Evolutionary conservation across 1,140 invertebrate species (phyloP).

Genomic region (Drosophila parvula): DNA sequence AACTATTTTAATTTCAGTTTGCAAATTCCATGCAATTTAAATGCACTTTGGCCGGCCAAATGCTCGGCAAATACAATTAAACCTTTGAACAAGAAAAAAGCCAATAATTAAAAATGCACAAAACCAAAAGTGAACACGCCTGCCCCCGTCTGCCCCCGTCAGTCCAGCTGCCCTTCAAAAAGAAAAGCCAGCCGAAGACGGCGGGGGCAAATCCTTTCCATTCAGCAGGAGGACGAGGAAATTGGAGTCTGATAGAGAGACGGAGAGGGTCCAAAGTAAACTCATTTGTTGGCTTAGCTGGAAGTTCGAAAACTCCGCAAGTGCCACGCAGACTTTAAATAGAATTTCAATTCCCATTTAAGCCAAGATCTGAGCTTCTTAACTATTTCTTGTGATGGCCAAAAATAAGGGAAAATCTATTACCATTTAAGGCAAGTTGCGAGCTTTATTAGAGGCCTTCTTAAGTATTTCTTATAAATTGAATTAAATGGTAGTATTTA

Average conservation of each 20-base stretch:
- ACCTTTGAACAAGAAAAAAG: constrained; percentile 75
- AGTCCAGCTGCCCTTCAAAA: constrained; percentile 14
- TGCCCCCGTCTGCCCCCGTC: background rate
- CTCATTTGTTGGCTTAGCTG: constrained; percentile 42
- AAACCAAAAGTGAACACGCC: constrained; percentile 65
- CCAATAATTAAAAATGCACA: constrained; percentile 81
- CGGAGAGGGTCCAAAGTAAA: constrained; percentile 19
- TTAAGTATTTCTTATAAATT: too few relatives aligned
- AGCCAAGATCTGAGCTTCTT: background rate
- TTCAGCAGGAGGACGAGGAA: background rate
- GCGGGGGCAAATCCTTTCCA: background rate
- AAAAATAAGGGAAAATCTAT: background rate
- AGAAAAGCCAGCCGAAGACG: constrained; percentile 5
- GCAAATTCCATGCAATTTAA: constrained; percentile 81
- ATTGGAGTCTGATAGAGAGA: background rate
- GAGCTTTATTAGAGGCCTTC: accelerated
- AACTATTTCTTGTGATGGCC: background rate
- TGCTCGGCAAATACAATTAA: constrained; percentile 79
- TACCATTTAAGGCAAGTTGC: background rate
- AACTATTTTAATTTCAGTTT: constrained; percentile 82
- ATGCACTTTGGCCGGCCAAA: constrained; percentile 66
- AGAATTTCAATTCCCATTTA: constrained; percentile 13
- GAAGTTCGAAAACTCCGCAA: constrained; percentile 13
- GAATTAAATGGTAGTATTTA: too few relatives aligned
- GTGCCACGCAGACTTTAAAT: constrained; percentile 12